These are phyloP conservation scores for Diorhabda carinulata DNA, from an alignment of 1,140 invertebrate genomes.

Conservation along the genomic window DNA sequence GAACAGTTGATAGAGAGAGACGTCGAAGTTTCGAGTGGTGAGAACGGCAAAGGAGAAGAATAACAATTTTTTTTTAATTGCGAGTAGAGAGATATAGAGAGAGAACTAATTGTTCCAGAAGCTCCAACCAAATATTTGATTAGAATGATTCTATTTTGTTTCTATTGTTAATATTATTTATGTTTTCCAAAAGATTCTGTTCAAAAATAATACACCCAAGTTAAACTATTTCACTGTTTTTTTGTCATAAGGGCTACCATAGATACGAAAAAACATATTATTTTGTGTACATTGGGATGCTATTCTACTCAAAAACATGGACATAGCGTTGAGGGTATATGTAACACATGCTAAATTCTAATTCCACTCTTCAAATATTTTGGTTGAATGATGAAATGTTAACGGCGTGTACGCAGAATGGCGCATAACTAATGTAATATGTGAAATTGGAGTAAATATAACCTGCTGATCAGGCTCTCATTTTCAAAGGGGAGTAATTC, in stretches of 20 bases:
- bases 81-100: too few relatives aligned
- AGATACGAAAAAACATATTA: too few relatives aligned
- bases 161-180: neutral
- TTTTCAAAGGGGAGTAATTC: too few relatives aligned
- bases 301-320: neutral
- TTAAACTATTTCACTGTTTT: neutral
- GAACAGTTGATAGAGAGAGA: too few relatives aligned
- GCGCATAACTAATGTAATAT: conserved; percentile 2
- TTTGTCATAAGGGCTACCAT: neutral
- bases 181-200: neutral
- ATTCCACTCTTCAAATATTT: conserved; percentile 3
- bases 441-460: neutral
- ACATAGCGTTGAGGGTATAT: neutral
- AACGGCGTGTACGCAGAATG: neutral
- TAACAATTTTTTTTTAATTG: too few relatives aligned
- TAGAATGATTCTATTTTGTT: neutral
- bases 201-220: neutral
- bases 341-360: neutral
- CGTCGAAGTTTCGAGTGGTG: too few relatives aligned
- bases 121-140: too few relatives aligned
- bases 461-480: neutral
- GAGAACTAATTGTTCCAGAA: too few relatives aligned
- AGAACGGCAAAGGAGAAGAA: too few relatives aligned
- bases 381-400: neutral
- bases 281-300: neutral